Evolutionary conservation across 2,113 vertebrate genomes (phyloP), one percentile per base, ranked within the genome.

Genomic region (Menura novaehollandiae): DNA sequence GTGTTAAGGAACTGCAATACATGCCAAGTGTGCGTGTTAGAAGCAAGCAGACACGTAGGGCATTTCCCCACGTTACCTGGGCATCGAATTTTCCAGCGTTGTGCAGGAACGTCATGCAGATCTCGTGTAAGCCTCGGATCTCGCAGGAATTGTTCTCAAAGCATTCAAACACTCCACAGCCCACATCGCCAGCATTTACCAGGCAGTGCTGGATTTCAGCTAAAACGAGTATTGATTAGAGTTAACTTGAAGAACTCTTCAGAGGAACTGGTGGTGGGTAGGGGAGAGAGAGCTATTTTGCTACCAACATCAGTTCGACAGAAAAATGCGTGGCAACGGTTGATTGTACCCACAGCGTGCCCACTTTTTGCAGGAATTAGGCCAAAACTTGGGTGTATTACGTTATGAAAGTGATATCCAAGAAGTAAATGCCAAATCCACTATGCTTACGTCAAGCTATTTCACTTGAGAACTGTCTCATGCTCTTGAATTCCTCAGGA

Each of bases 71-170:
- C 2, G 67, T 98, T 99, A 99, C 99, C 99, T 99, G 99, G 96
- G 99, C 99, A 97, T 99, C 99, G 85, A 99, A 99, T 98, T 99
- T 99, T 97, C 99, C 99, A 97, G 99, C 99, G 94, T 99, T 99
- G 98, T 99, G 99, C 84, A 99, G 98, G 97, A 99, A 99, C 17
- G 98, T 99, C 99, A 99, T 99, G 98, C 99, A 99, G 98, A 99
- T 99, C 97, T 99, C 99, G 93, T 99, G 99, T 78, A 99, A 98
- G 94, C 99, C 99, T 92, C 98, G 99, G 96, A 99, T 99, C 98
- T 99, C 99, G 41, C 99, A 99, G 62, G 99, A 99, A 98, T 99
- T 99, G 98, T 99, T 99, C 98, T 99, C 99, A 95, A 99, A 99
- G 98, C 99, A 99, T 84, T 99, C 99, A 91, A 99, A 99, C 96